Percentiles rank a stretch among this genome's conserved stretches.
phyloP scores from a whole-genome alignment of 2,797 vertebrate species.

The Phoebastria nigripes region DNA sequence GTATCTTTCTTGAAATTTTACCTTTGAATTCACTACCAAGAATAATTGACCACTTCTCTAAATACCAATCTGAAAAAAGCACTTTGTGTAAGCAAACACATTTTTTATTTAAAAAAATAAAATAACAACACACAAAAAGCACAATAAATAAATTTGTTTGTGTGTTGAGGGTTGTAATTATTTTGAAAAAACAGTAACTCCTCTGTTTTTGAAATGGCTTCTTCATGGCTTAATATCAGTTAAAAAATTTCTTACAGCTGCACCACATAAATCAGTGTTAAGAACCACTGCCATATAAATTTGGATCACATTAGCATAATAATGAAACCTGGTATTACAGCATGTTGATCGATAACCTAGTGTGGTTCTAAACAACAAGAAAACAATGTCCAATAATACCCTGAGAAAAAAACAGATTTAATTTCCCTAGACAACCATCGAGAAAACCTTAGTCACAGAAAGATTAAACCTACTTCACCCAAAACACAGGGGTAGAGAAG shows the following conservation, averaged over 20 bases:
- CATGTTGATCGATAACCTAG: background rate
- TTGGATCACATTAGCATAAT: background rate
- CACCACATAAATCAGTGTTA: background rate
- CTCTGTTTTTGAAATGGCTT: background rate
- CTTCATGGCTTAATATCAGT: background rate
- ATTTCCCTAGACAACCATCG: background rate
- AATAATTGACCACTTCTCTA: background rate
- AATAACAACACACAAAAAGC: background rate
- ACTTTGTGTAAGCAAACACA: background rate
- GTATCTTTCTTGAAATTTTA: background rate
- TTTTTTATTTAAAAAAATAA: background rate
- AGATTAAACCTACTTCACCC: background rate
- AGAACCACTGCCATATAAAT: background rate
- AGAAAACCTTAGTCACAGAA: background rate
- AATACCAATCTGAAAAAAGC: background rate
- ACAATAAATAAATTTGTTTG: background rate
- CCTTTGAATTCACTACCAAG: background rate
- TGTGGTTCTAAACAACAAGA: background rate
- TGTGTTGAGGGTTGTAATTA: background rate
- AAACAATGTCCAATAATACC: background rate
- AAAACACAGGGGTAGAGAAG: background rate
- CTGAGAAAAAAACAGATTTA: background rate
- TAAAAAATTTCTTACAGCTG: background rate
- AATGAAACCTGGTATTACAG: background rate
- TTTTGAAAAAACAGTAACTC: background rate